Evolutionary conservation across 1,140 invertebrate species (phyloP).

Genomic region (Chelonus insularis): DNA sequence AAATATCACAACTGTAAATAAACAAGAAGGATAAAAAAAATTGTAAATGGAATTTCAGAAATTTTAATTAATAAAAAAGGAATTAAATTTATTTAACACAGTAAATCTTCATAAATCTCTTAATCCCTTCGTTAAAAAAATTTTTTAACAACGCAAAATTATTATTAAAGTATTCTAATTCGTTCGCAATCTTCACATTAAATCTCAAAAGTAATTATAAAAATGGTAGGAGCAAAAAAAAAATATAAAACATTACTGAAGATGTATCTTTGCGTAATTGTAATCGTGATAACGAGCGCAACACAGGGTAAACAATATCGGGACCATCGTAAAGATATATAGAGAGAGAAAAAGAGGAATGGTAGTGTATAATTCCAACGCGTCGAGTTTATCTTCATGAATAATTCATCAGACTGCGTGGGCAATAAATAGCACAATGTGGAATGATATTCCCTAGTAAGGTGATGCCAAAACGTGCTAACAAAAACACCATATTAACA

Average conservation of each 20-base stretch:
- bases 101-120: not conserved
- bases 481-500: not conserved
- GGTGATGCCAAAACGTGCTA: not conserved
- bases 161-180: too few relatives aligned
- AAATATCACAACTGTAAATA: too few relatives aligned
- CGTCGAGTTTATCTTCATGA: constrained; percentile 45
- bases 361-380: constrained; percentile 8
- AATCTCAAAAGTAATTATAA: too few relatives aligned
- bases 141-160: too few relatives aligned
- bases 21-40: too few relatives aligned
- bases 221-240: too few relatives aligned
- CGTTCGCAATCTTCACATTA: too few relatives aligned
- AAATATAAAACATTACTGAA: not conserved
- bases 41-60: too few relatives aligned
- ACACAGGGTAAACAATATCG: constrained; percentile 47
- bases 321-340: constrained; percentile 39
- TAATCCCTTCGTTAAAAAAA: not conserved
- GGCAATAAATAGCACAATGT: constrained; percentile 41
- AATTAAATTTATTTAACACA: not conserved
- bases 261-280: too few relatives aligned
- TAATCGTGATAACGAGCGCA: constrained; percentile 8
- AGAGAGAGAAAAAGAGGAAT: constrained; percentile 3
- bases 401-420: constrained; percentile 44
- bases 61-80: not conserved
- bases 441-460: constrained; percentile 19